Conservation (phyloP, 2,797 vertebrate genomes). For the Spea hammondii region DNA sequence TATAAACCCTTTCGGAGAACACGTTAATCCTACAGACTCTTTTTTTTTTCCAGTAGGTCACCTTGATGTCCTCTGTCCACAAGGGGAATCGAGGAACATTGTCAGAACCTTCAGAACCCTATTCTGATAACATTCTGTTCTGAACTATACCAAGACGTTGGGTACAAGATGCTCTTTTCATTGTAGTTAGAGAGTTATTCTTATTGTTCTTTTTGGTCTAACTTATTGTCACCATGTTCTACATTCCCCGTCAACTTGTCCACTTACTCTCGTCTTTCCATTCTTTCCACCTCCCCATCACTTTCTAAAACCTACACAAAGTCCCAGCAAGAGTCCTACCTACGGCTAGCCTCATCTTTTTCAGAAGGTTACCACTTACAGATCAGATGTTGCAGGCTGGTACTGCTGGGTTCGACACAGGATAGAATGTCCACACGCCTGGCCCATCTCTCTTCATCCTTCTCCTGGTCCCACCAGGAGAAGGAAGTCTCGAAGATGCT, state of each 20-base stretch:
- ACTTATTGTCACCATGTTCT: neutral
- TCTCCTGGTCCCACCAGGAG: conserved; percentile 58
- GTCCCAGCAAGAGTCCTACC: neutral
- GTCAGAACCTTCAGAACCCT: neutral
- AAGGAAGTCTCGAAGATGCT: neutral
- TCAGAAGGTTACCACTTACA: conserved; percentile 72
- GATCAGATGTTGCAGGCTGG: conserved; percentile 78
- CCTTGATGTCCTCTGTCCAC: no score
- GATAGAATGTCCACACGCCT: conserved; percentile 95
- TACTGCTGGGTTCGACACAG: conserved; percentile 90
- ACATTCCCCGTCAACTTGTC: neutral
- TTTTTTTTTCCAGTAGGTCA: no score
- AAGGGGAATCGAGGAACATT: no score
- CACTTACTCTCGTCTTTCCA: neutral
- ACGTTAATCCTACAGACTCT: no score
- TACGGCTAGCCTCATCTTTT: conserved; percentile 2
- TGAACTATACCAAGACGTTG: neutral
- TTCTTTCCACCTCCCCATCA: neutral
- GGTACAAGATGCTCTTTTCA: neutral
- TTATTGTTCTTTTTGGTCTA: neutral
- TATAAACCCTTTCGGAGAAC: no score
- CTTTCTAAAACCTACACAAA: neutral
- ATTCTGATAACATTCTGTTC: neutral
- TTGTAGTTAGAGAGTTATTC: neutral
- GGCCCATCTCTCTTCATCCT: conserved; percentile 92